Percentiles rank a stretch among this genome's conserved stretches.
These are phyloP conservation scores for Lerema accius DNA, from an alignment of 1,140 invertebrate genomes.

Conservation along the genomic window DNA sequence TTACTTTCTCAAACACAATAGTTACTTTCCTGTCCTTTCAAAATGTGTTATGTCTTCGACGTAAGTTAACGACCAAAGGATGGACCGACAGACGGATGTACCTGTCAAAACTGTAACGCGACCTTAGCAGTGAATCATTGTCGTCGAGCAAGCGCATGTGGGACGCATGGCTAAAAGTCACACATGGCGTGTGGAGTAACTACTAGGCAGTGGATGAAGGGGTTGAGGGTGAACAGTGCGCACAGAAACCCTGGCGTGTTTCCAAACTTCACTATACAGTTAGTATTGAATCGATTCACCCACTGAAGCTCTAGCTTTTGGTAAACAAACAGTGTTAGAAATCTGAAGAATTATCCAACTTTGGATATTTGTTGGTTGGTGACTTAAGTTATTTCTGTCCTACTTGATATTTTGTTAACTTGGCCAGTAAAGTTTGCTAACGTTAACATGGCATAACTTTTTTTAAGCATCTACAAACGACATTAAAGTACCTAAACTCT, in stretches of 20 bases:
- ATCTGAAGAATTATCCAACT: slow-evolving; percentile 38
- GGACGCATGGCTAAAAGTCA: slow-evolving; percentile 6
- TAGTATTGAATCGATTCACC: slow-evolving; percentile 60
- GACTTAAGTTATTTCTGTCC: too few relatives aligned
- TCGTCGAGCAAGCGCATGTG: too few relatives aligned
- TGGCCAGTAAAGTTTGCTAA: neutral
- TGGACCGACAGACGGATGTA: too few relatives aligned
- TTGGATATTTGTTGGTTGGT: neutral
- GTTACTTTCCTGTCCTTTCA: too few relatives aligned
- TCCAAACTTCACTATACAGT: slow-evolving; percentile 55
- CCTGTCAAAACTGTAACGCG: too few relatives aligned
- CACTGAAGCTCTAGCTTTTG: slow-evolving; percentile 63
- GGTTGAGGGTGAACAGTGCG: slow-evolving; percentile 40
- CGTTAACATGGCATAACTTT: too few relatives aligned
- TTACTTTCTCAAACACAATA: too few relatives aligned
- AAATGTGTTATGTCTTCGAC: too few relatives aligned
- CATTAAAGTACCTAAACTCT: too few relatives aligned
- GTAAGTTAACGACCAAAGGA: too few relatives aligned
- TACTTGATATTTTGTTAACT: slow-evolving; percentile 27
- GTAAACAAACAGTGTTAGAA: slow-evolving; percentile 44
- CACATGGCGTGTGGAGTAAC: slow-evolving; percentile 33
- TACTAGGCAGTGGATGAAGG: slow-evolving; percentile 38
- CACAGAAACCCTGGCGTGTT: slow-evolving; percentile 54
- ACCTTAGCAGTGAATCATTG: too few relatives aligned
- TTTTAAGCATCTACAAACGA: too few relatives aligned